Evolutionary conservation across 2,888 invertebrate species (phyloP).

Genomic region (Heteropelma amictum): DNA sequence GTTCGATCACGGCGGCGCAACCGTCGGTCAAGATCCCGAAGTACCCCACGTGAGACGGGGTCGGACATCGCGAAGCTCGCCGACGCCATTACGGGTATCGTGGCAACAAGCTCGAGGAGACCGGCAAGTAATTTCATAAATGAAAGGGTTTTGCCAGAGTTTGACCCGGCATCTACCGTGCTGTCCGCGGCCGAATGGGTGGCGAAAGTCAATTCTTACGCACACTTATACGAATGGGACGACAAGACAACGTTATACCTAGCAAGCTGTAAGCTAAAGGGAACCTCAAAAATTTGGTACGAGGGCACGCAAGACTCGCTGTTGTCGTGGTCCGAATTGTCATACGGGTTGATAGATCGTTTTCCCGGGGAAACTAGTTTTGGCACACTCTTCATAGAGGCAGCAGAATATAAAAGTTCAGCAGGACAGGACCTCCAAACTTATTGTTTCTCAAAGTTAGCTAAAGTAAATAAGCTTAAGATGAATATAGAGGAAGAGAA

Average conservation of each 20-base stretch:
- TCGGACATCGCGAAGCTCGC: background rate
- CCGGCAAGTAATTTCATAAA: background rate
- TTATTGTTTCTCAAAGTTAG: slow-evolving; percentile 51
- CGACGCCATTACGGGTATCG: background rate
- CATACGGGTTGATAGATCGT: background rate
- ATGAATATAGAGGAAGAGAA: slow-evolving; percentile 50
- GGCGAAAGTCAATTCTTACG: background rate
- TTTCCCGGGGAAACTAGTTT: slow-evolving; percentile 52
- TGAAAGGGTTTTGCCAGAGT: background rate
- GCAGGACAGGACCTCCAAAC: slow-evolving; percentile 43
- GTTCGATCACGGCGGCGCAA: too few species aligned
- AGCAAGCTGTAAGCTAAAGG: too few species aligned
- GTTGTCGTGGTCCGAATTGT: background rate
- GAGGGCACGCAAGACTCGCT: background rate
- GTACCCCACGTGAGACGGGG: background rate
- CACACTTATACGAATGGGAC: background rate
- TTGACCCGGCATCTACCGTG: background rate
- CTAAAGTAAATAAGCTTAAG: slow-evolving; percentile 3
- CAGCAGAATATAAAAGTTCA: slow-evolving; percentile 34
- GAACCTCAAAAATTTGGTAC: background rate
- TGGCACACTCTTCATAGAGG: slow-evolving; percentile 33
- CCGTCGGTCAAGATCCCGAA: too few species aligned
- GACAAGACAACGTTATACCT: background rate
- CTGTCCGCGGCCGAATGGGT: background rate
- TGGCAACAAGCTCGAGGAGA: background rate